Percentiles rank a stretch among this genome's conserved stretches.
Evolutionary conservation across 1,140 invertebrate species (phyloP).

Genomic region (Drosophila rufa): DNA sequence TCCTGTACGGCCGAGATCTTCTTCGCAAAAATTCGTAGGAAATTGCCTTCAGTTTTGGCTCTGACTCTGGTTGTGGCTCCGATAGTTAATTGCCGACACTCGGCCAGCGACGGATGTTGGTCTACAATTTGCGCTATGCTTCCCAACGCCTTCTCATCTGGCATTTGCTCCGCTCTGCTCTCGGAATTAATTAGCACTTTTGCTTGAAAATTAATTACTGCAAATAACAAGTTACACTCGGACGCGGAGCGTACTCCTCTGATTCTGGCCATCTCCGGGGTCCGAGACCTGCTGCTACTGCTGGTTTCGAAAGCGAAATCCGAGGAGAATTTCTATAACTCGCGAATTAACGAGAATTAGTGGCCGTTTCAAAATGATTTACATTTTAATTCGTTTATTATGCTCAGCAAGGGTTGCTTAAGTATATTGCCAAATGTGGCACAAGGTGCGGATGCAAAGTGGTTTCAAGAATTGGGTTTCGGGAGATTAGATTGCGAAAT

Average conservation of each 20-base stretch:
- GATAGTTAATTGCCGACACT: slow-evolving; percentile 38
- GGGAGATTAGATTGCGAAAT: background rate
- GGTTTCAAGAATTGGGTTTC: slow-evolving; percentile 8
- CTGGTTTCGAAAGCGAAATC: slow-evolving; percentile 70
- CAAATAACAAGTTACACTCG: slow-evolving; percentile 80
- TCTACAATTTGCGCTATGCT: slow-evolving; percentile 52
- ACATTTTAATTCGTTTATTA: slow-evolving; percentile 66
- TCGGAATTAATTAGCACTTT: slow-evolving; percentile 78
- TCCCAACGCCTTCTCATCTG: slow-evolving; percentile 46
- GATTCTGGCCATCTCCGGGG: slow-evolving; percentile 27
- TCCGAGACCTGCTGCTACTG: slow-evolving; percentile 10
- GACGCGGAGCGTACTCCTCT: slow-evolving; percentile 15
- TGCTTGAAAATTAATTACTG: slow-evolving; percentile 76
- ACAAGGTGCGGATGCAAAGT: slow-evolving; percentile 36
- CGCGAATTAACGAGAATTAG: slow-evolving; percentile 16
- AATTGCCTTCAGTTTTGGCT: slow-evolving; percentile 28
- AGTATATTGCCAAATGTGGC: slow-evolving; percentile 39
- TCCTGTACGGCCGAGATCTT: slow-evolving; percentile 24
- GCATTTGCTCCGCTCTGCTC: slow-evolving; percentile 40
- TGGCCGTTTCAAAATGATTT: slow-evolving; percentile 53
- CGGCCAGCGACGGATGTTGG: slow-evolving; percentile 38
- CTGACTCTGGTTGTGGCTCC: background rate
- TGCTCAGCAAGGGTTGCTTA: slow-evolving; percentile 30
- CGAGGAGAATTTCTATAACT: slow-evolving; percentile 58
- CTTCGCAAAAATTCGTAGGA: slow-evolving; percentile 39